Evolutionary conservation across 2,113 vertebrate species (phyloP), one percentile per base, ranked within the genome.

Genomic region (Nymphicus hollandicus): DNA sequence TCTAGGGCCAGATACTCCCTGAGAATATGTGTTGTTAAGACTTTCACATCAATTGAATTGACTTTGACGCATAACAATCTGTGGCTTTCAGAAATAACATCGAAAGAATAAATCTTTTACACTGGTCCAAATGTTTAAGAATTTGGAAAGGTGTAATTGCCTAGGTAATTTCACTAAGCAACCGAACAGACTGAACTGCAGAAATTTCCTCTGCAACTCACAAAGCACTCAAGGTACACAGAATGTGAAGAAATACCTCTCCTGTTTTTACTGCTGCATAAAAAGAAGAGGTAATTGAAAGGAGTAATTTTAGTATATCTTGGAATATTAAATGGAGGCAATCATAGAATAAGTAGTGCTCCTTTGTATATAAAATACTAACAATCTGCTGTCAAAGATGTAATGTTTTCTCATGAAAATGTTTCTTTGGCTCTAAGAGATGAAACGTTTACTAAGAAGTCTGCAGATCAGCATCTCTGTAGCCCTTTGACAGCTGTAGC

Each of bases 291-390:
- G 17, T 11, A 55, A 52, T 39, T 93, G 74, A 92, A 93, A 68
- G 49, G 76, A 13, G 35, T 84, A 93, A 96, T 96, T 95, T 92
- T 84, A 82, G 77, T 66, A 95, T 93, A 93, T 96, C 65, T 92
- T 27, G 9, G 72, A 77, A 66, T 87, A 94, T 88, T 96, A 94
- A 97, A 92, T 93, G 64, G 89, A 97, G 56, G 31, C 72, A 95
- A 81, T 56, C 68, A 93, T 28, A 84, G 68, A 96, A 93, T 46
- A 69, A 90, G 41, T 82, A 81, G 68, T 68, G 39, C 28, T 96
- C 27, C 58, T 94, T 96, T 97, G 77, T 97, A 86, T 91, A 97
- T 86, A 89, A 94, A 97, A 93, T 66, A 87, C 64, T 80, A 95
- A 74, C 61, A 89, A 91, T 64, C 78, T 83, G 72, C 91, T 81